phyloP scores from a whole-genome alignment of 2,113 vertebrate genomes.

The Hyla sarda region DNA sequence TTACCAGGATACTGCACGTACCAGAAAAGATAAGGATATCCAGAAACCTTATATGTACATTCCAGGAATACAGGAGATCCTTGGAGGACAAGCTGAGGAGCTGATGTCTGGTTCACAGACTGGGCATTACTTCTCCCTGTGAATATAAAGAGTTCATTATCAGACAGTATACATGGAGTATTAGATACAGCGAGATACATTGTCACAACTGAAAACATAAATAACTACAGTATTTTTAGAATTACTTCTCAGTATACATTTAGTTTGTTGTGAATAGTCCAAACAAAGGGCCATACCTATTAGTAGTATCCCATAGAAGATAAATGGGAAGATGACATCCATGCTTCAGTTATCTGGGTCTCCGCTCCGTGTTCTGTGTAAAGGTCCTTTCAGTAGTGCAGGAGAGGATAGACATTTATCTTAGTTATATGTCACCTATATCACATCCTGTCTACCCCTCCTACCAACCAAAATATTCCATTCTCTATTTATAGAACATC shows the following conservation, averaged over 20 bases:
- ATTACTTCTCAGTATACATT: neutral
- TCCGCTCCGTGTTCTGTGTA: neutral
- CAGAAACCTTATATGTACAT: slow-evolving; percentile 36
- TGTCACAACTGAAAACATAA: neutral
- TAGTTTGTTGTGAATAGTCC: neutral
- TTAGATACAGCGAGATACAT: neutral
- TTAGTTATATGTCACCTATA: neutral
- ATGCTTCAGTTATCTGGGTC: neutral
- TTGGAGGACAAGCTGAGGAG: neutral
- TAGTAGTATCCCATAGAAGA: neutral
- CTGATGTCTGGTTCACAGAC: slow-evolving; percentile 16
- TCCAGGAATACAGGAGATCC: slow-evolving; percentile 1
- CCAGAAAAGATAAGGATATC: slow-evolving; percentile 13
- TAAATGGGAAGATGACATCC: neutral
- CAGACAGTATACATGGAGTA: neutral
- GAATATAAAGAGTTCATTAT: neutral
- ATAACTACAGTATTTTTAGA: neutral
- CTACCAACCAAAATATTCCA: neutral
- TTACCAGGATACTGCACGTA: slow-evolving; percentile 34
- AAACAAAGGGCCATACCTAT: neutral
- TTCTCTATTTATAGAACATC: neutral
- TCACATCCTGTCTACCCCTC: neutral
- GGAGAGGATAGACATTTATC: neutral
- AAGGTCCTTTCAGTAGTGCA: neutral
- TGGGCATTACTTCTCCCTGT: slow-evolving; percentile 12